These are phyloP conservation scores for Folsomia manolachei DNA, from an alignment of 2,888 invertebrate genomes.

Conservation along the genomic window DNA sequence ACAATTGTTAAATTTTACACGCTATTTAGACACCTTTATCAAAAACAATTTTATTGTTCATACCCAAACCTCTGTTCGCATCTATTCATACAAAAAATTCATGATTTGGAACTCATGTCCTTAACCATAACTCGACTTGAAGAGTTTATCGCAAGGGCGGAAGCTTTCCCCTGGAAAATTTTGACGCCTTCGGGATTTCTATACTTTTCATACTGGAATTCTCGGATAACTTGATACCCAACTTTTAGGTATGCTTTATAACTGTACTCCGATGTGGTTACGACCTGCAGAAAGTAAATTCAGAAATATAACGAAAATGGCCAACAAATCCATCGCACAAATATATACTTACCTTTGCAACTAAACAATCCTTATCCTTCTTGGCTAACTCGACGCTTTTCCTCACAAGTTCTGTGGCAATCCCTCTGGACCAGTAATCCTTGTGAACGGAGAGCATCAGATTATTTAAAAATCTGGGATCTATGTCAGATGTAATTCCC, in stretches of 20 bases:
- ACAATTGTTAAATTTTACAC: too few relatives aligned
- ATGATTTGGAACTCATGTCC: neutral
- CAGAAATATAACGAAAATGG: too few relatives aligned
- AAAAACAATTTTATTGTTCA: too few relatives aligned
- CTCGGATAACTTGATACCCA: conserved; percentile 21
- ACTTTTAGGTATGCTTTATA: conserved; percentile 10
- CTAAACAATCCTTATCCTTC: conserved; percentile 1
- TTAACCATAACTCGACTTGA: conserved; percentile 10
- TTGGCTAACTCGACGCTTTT: neutral
- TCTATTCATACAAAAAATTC: neutral
- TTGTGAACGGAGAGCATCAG: neutral
- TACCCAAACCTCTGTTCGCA: too few relatives aligned
- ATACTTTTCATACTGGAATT: conserved; percentile 28
- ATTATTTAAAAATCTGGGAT: neutral
- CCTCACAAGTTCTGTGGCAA: neutral
- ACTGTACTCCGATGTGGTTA: conserved; percentile 28
- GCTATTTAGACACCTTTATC: too few relatives aligned
- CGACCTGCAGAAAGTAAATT: conserved; percentile 8
- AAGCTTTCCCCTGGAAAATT: conserved; percentile 23
- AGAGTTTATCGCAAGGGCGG: neutral
- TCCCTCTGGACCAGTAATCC: neutral
- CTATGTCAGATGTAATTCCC: neutral
- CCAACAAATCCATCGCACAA: too few relatives aligned
- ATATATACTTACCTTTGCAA: neutral
- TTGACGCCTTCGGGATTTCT: conserved; percentile 14